These are phyloP conservation scores for Heliconius hortense DNA, from an alignment of 2,888 invertebrate genomes.

Conservation along the genomic window DNA sequence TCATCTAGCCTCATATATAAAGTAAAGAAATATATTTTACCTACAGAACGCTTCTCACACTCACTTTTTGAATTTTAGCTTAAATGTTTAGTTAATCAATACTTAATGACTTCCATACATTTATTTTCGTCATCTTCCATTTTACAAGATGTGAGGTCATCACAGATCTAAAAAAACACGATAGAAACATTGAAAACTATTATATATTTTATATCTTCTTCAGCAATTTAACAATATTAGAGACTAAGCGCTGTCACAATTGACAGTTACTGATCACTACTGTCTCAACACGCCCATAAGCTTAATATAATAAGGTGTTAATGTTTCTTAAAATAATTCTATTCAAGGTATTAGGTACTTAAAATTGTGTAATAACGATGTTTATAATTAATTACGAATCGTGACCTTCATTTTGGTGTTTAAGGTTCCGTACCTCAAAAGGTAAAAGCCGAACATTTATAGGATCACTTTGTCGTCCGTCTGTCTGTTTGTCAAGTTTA, in stretches of 20 bases:
- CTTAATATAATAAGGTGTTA: conserved; percentile 20
- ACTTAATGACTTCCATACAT: conserved; percentile 11
- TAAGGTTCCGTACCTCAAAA: not conserved
- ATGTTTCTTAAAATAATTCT: conserved; percentile 20
- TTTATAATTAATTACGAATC: not conserved
- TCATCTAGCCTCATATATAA: not conserved
- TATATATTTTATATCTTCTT: conserved; percentile 9
- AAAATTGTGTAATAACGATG: not conserved
- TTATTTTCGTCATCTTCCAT: conserved; percentile 4
- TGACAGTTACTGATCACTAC: conserved; percentile 30
- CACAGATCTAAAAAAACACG: conserved; percentile 25
- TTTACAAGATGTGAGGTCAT: conserved; percentile 18
- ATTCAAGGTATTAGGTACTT: not conserved
- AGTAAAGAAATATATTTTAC: not conserved
- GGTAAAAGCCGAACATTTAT: not conserved
- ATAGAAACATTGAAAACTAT: conserved; percentile 10
- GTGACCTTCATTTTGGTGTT: not conserved
- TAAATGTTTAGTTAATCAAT: conserved; percentile 11
- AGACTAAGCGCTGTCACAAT: conserved; percentile 24
- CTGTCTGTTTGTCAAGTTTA: too few relatives aligned
- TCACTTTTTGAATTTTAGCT: not conserved
- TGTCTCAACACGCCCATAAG: conserved; percentile 26
- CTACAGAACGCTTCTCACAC: not conserved
- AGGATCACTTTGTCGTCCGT: too few relatives aligned
- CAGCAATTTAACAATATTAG: conserved; percentile 27